Conservation (phyloP, 2,888 invertebrate genomes). For the Ametastegia equiseti region DNA sequence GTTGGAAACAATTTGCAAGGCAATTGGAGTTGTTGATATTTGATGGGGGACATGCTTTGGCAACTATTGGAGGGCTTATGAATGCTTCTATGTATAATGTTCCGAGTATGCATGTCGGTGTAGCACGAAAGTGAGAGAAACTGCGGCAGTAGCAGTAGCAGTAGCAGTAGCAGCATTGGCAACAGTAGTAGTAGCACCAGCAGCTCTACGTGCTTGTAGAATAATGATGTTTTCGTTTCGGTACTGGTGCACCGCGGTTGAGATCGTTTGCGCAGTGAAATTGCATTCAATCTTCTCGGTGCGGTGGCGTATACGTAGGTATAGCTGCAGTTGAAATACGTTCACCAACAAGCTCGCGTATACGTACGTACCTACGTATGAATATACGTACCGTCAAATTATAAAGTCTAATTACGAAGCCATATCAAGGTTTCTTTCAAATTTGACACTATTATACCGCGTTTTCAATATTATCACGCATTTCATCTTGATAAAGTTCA, state of each 20-base stretch:
- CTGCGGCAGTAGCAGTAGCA: background rate
- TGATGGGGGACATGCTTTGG: slow-evolving; percentile 40
- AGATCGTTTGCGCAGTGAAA: slow-evolving; percentile 41
- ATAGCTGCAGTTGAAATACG: background rate
- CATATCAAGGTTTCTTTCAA: slow-evolving; percentile 7
- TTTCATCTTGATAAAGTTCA: background rate
- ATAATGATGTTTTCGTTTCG: slow-evolving; percentile 45
- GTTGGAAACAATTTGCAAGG: slow-evolving; percentile 42
- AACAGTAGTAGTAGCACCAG: background rate
- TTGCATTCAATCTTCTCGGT: slow-evolving; percentile 40
- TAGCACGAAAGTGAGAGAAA: background rate
- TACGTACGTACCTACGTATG: background rate
- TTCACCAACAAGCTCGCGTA: background rate
- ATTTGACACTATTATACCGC: background rate
- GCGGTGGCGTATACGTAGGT: background rate
- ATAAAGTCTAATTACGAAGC: slow-evolving; percentile 10
- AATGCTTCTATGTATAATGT: background rate
- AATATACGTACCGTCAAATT: background rate
- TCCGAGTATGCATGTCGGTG: background rate
- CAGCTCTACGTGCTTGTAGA: slow-evolving; percentile 20
- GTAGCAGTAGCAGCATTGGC: background rate
- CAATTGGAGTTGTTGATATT: slow-evolving; percentile 45
- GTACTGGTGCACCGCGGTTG: background rate
- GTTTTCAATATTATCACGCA: background rate
- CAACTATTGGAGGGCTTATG: slow-evolving; percentile 41